Conservation (phyloP, 1,140 invertebrate species). For the Protaetia brevitarsis region DNA sequence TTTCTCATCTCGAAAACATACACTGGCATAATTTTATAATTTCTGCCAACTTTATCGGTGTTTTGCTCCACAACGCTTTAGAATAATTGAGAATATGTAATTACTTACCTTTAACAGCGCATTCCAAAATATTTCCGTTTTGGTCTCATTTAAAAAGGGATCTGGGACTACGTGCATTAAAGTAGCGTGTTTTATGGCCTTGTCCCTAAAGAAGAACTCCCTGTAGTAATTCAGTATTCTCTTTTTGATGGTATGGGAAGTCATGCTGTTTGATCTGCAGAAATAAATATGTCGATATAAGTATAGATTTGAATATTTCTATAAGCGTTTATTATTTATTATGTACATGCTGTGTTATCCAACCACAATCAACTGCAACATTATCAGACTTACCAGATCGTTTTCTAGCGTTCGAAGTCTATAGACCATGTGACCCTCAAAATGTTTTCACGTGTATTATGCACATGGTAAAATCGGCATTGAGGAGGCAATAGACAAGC, state of each 20-base stretch:
- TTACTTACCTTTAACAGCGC: not conserved
- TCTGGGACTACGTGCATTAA: not conserved
- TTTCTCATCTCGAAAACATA: no score
- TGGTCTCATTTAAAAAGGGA: not conserved
- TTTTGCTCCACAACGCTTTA: no score
- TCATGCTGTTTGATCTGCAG: no score
- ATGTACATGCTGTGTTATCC: no score
- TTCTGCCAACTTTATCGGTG: no score
- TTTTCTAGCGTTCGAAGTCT: not conserved
- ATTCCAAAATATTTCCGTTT: constrained; percentile 14
- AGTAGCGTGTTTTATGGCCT: not conserved
- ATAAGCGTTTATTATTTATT: no score
- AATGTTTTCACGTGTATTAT: not conserved
- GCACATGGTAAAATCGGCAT: not conserved
- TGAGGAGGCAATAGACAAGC: not conserved
- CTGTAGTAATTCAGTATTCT: not conserved
- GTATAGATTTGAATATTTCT: no score
- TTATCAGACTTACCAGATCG: constrained; percentile 10
- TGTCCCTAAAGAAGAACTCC: not conserved
- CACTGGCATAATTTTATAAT: no score
- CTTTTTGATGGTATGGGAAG: not conserved
- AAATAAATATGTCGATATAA: no score
- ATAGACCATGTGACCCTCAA: not conserved
- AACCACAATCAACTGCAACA: no score
- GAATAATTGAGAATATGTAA: no score